A percentile compares a stretch with the other conserved stretches of the same genome.
phyloP scores from a whole-genome alignment of 2,113 vertebrate genomes.

The Blennius ocellaris region DNA sequence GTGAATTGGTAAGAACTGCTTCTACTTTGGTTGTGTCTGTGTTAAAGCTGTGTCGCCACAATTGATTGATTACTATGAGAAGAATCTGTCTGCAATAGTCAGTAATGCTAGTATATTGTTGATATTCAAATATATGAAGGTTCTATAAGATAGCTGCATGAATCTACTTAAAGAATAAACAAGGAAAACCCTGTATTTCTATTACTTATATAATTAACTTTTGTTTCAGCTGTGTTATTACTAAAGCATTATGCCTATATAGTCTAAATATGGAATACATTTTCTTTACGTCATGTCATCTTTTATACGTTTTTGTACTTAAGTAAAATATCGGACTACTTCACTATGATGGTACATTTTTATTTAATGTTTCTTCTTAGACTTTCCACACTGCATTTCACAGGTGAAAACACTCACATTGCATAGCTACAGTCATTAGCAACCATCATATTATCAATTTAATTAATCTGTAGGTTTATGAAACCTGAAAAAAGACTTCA shows the following conservation, averaged over 20 bases:
- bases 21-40: neutral
- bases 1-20: neutral
- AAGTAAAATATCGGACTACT: neutral
- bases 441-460: too few relatives aligned
- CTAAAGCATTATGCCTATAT: too few relatives aligned
- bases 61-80: neutral
- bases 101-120: neutral
- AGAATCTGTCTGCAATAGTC: neutral
- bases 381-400: neutral
- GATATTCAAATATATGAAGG: neutral
- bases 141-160: neutral
- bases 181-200: too few relatives aligned
- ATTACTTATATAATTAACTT: neutral
- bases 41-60: neutral
- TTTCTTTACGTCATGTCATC: neutral
- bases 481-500: too few relatives aligned
- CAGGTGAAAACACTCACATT: neutral
- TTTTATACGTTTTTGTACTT: neutral
- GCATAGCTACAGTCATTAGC: too few relatives aligned
- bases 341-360: neutral
- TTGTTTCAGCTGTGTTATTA: too few relatives aligned
- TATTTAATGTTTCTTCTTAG: neutral
- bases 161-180: neutral
- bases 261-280: neutral
- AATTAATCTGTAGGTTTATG: too few relatives aligned